Percentiles rank a stretch among this genome's conserved stretches.
These are phyloP conservation scores for Hartigia nigra DNA, from an alignment of 2,888 invertebrate species.

Conservation along the genomic window DNA sequence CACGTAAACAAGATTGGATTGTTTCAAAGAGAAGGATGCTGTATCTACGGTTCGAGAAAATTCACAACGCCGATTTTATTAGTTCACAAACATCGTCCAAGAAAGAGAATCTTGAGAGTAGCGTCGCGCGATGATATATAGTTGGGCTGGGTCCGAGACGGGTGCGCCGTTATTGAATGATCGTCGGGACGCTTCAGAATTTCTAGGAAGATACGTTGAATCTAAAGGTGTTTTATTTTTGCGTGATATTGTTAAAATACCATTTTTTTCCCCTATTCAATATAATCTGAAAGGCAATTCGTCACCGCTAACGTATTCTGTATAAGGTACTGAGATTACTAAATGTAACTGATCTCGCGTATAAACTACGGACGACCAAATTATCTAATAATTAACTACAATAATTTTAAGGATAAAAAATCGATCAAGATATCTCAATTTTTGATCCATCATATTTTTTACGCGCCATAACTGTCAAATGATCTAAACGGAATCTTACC, in stretches of 20 bases:
- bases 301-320: too few species aligned
- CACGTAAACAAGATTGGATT: not conserved
- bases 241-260: not conserved
- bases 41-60: not conserved
- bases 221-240: not conserved
- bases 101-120: not conserved
- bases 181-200: not conserved
- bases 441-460: not conserved
- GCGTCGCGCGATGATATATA: not conserved
- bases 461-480: not conserved
- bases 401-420: too few species aligned
- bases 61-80: not conserved
- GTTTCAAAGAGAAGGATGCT: not conserved
- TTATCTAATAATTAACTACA: too few species aligned
- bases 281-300: not conserved
- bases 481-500: not conserved
- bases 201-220: not conserved
- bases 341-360: not conserved
- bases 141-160: not conserved
- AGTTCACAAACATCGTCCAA: not conserved
- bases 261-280: not conserved
- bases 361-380: too few species aligned
- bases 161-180: too few species aligned
- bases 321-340: not conserved
- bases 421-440: not conserved